Percentiles rank a stretch among this genome's conserved stretches.
Conservation (phyloP, 2,888 invertebrate genomes). For the Lepidocyrtoides sp. region DNA sequence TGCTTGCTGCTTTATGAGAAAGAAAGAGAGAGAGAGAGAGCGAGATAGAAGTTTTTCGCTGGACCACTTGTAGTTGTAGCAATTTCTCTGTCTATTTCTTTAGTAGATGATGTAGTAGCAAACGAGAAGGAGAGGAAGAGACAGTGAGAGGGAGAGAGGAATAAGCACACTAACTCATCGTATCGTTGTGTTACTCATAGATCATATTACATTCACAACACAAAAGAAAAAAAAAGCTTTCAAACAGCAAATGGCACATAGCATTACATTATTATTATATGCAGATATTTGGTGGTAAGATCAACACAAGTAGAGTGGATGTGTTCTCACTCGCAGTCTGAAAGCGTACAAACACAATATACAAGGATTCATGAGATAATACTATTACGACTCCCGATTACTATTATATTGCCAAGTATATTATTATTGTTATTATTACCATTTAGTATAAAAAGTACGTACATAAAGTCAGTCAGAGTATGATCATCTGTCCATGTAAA, state of each 20-base stretch:
- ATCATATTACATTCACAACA: slow-evolving; percentile 48
- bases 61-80: slow-evolving; percentile 78
- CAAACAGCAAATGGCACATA: neutral
- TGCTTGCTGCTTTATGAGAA: no score
- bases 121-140: neutral
- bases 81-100: slow-evolving; percentile 47
- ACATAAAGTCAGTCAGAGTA: neutral
- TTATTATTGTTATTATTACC: slow-evolving; percentile 8
- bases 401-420: slow-evolving; percentile 12
- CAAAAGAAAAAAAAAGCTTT: slow-evolving; percentile 44
- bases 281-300: slow-evolving; percentile 12
- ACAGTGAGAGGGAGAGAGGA: neutral
- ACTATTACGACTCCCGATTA: slow-evolving; percentile 13
- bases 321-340: no score
- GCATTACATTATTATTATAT: neutral
- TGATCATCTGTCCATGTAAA: neutral
- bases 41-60: slow-evolving; percentile 27
- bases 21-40: neutral
- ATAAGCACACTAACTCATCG: slow-evolving; percentile 22
- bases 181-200: slow-evolving; percentile 15
- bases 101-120: slow-evolving; percentile 10
- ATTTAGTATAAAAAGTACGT: neutral
- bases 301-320: neutral
- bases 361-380: neutral
- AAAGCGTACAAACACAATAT: slow-evolving; percentile 15